Percentiles rank a stretch among this genome's conserved stretches.
These are phyloP conservation scores for Schizopygopsis pylzovi DNA, from an alignment of 2,797 vertebrate genomes.

Conservation along the genomic window DNA sequence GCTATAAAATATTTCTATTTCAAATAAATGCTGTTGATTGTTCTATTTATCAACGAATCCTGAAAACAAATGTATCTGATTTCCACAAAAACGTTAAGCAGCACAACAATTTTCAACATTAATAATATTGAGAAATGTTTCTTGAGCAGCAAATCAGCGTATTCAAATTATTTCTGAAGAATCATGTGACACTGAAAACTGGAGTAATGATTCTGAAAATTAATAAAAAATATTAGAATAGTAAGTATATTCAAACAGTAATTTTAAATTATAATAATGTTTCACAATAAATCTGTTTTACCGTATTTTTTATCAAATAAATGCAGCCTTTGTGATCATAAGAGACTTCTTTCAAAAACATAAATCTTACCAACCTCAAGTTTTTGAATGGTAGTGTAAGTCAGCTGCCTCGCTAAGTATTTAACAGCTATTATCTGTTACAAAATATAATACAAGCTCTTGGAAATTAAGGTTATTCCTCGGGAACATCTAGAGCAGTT, in stretches of 20 bases:
- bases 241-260: neutral
- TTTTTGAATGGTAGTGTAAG: neutral
- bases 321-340: neutral
- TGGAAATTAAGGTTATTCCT: neutral
- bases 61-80: neutral
- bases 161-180: neutral
- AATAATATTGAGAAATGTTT: neutral
- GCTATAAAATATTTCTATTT: neutral
- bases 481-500: conserved; percentile 11
- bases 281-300: neutral
- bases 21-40: neutral
- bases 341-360: neutral
- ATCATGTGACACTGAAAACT: neutral
- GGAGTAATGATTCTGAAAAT: neutral
- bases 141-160: neutral
- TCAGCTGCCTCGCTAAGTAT: neutral
- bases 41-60: neutral
- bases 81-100: neutral
- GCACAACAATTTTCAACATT: neutral
- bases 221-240: no score
- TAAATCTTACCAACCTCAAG: neutral
- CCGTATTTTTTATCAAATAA: neutral
- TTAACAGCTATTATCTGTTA: neutral
- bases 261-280: neutral
- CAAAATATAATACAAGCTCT: neutral